phyloP scores from a whole-genome alignment of 1,140 invertebrate species.

The Euwallacea fornicatus region DNA sequence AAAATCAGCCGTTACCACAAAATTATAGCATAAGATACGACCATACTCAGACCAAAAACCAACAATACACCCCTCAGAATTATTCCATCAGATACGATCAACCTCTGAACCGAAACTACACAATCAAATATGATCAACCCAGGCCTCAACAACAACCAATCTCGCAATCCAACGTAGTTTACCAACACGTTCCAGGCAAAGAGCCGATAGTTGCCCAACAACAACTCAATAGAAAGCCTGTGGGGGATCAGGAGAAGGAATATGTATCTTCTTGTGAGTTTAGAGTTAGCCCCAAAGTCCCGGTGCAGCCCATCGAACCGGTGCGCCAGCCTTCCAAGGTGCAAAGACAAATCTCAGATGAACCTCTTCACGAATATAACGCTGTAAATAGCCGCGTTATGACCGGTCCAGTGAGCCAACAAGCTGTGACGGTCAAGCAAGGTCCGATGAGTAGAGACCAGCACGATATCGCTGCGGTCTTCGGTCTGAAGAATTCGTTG shows the following conservation, averaged over 20 bases:
- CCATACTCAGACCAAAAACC: conserved; percentile 20
- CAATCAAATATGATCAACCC: conserved; percentile 17
- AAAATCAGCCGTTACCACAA: conserved; percentile 11
- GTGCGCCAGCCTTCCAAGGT: conserved; percentile 34
- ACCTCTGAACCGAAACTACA: conserved; percentile 16
- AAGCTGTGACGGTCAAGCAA: conserved; percentile 61
- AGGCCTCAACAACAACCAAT: conserved; percentile 13
- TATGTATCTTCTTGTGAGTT: conserved; percentile 43
- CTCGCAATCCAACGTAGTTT: conserved; percentile 4
- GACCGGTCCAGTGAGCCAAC: conserved; percentile 64
- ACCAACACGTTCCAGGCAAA: conserved; percentile 30
- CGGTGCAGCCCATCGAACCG: conserved; percentile 33
- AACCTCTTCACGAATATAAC: conserved; percentile 48
- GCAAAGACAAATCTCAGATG: conserved; percentile 42
- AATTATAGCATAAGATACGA: conserved; percentile 24
- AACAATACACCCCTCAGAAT: conserved; percentile 30
- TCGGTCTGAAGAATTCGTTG: conserved; percentile 57
- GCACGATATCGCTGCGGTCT: conserved; percentile 54
- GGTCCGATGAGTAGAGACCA: conserved; percentile 54
- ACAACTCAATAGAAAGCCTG: not conserved
- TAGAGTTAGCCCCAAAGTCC: conserved; percentile 26
- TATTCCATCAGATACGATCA: conserved; percentile 26
- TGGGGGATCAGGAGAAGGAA: conserved; percentile 6
- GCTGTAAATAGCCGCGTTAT: conserved; percentile 66
- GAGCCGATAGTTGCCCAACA: not conserved